A percentile compares a stretch with the other conserved stretches of the same genome.
phyloP scores from a whole-genome alignment of 2,113 vertebrate species.

The Triplophysa tibetana region DNA sequence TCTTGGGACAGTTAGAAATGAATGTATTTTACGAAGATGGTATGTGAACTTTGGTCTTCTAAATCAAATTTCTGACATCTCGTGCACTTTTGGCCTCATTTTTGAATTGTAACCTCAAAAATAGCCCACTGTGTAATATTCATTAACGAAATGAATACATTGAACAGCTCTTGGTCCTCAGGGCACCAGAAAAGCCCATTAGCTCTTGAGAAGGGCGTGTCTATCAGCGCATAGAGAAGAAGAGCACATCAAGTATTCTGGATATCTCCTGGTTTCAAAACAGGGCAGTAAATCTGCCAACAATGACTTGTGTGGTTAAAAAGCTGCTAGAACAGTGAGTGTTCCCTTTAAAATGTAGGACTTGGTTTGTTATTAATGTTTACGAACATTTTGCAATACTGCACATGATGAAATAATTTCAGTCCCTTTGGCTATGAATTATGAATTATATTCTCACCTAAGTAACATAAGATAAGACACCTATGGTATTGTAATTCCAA shows the following conservation, averaged over 20 bases:
- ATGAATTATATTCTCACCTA: not conserved
- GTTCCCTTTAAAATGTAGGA: not conserved
- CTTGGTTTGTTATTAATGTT: not conserved
- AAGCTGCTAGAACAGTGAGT: conserved; percentile 4
- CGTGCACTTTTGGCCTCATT: conserved; percentile 2
- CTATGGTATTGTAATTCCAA: not conserved
- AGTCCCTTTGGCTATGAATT: not conserved
- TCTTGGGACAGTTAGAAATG: not conserved
- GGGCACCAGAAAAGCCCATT: conserved; percentile 7
- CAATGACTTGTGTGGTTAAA: conserved; percentile 13
- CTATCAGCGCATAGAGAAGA: not conserved
- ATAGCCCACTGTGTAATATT: not conserved
- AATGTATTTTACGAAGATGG: not conserved
- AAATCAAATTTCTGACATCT: conserved; percentile 12
- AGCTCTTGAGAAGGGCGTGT: not conserved
- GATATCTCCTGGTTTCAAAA: conserved; percentile 42
- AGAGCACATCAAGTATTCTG: not conserved
- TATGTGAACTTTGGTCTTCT: not conserved
- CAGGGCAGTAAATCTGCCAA: conserved; percentile 55
- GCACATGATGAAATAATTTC: not conserved
- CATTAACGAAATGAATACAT: not conserved
- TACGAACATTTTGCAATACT: not conserved
- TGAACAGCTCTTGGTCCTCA: not conserved
- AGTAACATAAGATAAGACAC: not conserved
- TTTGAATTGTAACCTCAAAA: conserved; percentile 2